Percentiles rank a stretch among this genome's conserved stretches.
These are phyloP conservation scores for Lithobates pipiens DNA, from an alignment of 2,797 vertebrate species.

Conservation along the genomic window DNA sequence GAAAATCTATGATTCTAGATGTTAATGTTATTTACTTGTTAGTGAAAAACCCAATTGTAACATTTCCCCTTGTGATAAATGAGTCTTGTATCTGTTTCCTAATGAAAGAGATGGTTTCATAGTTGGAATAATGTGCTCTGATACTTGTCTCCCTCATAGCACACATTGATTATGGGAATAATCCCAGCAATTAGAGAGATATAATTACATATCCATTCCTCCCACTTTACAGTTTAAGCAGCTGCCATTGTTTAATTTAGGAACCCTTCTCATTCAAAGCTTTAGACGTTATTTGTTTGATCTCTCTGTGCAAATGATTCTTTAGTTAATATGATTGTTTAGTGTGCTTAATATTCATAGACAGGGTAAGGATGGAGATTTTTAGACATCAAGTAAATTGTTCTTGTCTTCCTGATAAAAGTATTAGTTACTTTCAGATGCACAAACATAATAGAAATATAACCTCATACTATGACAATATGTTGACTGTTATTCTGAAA, in stretches of 20 bases:
- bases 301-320: constrained; percentile 39
- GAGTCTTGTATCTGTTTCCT: neutral
- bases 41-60: neutral
- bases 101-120: constrained; percentile 37
- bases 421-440: too few relatives aligned
- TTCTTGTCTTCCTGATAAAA: too few relatives aligned
- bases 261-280: constrained; percentile 38
- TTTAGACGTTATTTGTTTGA: constrained; percentile 32
- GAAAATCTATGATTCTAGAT: neutral
- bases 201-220: constrained; percentile 64
- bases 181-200: constrained; percentile 66
- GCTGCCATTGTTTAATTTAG: constrained; percentile 63
- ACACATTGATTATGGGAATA: constrained; percentile 53
- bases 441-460: too few relatives aligned
- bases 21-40: too few relatives aligned
- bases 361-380: neutral
- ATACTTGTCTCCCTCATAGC: constrained; percentile 51
- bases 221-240: constrained; percentile 55
- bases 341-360: constrained; percentile 29
- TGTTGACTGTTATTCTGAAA: too few relatives aligned
- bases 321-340: constrained; percentile 41
- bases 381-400: neutral
- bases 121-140: constrained; percentile 59
- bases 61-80: neutral
- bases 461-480: too few relatives aligned